Evolutionary conservation across 2,888 invertebrate species (phyloP).

Genomic region (Alsophila aescularia): DNA sequence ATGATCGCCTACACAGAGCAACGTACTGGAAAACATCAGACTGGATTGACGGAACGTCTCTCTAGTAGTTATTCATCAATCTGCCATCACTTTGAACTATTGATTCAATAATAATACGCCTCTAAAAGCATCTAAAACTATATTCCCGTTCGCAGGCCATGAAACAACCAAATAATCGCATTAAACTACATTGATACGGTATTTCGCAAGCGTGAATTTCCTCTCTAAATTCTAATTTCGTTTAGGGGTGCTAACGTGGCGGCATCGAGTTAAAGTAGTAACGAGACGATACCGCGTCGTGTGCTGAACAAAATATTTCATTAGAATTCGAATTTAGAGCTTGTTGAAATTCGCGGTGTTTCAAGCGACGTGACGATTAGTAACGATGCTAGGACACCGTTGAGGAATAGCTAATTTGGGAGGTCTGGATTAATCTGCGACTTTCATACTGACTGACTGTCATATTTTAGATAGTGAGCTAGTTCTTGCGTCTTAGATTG

Average conservation of each 20-base stretch:
- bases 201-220: slow-evolving; percentile 12
- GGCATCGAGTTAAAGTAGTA: slow-evolving; percentile 44
- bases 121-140: slow-evolving; percentile 5
- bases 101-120: background rate
- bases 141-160: slow-evolving; percentile 6
- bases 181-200: slow-evolving; percentile 14
- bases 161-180: slow-evolving; percentile 17
- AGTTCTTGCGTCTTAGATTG: too few species aligned
- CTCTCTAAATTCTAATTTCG: slow-evolving; percentile 21
- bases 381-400: slow-evolving; percentile 28
- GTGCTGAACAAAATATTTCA: slow-evolving; percentile 56
- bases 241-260: slow-evolving; percentile 5
- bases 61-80: too few species aligned
- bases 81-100: too few species aligned
- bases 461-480: too few species aligned
- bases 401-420: slow-evolving; percentile 10
- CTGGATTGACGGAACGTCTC: too few species aligned
- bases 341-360: slow-evolving; percentile 46
- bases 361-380: slow-evolving; percentile 33
- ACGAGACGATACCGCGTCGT: slow-evolving; percentile 38
- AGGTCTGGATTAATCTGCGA: background rate
- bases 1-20: too few species aligned
- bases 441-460: background rate
- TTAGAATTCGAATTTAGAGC: slow-evolving; percentile 52
- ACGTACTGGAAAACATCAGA: too few species aligned